These are phyloP conservation scores for Polydesmus complanatus DNA, from an alignment of 2,888 invertebrate genomes.

Conservation along the genomic window DNA sequence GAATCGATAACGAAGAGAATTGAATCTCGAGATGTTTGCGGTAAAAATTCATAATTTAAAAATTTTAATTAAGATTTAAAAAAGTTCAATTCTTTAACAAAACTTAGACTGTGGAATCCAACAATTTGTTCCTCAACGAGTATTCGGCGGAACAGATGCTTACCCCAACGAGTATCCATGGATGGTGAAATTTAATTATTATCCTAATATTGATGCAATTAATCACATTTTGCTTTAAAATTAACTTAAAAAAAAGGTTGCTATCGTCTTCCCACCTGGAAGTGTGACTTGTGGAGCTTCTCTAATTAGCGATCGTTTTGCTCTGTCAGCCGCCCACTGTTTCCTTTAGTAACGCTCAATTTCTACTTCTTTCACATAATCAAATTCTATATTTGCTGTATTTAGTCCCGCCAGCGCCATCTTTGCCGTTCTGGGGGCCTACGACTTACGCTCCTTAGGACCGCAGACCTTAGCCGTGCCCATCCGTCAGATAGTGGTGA, in stretches of 20 bases:
- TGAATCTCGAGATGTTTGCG: conserved; percentile 5
- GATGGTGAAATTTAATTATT: conserved; percentile 12
- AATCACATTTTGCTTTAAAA: background rate
- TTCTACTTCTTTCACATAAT: too few species aligned
- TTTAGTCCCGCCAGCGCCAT: conserved; percentile 6
- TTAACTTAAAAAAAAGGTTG: background rate
- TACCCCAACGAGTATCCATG: conserved; percentile 15
- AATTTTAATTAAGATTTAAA: background rate
- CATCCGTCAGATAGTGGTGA: conserved; percentile 2
- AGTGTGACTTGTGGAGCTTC: conserved; percentile 11
- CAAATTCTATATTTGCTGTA: too few species aligned
- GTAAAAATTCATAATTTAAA: background rate
- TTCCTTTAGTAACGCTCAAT: conserved; percentile 14
- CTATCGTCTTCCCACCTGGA: conserved; percentile 13
- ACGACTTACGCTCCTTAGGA: conserved; percentile 5
- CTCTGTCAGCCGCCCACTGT: conserved; percentile 12
- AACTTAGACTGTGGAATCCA: conserved; percentile 13
- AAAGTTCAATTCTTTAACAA: background rate
- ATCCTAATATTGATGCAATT: background rate
- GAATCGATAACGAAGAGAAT: background rate
- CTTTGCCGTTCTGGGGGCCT: conserved; percentile 1
- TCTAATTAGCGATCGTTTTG: conserved; percentile 10
- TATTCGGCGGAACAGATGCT: conserved; percentile 10
- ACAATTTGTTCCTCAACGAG: conserved; percentile 13
- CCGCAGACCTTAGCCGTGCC: conserved; percentile 4